phyloP scores from a whole-genome alignment of 2,888 invertebrate species.

The Nomada ruficornis region DNA sequence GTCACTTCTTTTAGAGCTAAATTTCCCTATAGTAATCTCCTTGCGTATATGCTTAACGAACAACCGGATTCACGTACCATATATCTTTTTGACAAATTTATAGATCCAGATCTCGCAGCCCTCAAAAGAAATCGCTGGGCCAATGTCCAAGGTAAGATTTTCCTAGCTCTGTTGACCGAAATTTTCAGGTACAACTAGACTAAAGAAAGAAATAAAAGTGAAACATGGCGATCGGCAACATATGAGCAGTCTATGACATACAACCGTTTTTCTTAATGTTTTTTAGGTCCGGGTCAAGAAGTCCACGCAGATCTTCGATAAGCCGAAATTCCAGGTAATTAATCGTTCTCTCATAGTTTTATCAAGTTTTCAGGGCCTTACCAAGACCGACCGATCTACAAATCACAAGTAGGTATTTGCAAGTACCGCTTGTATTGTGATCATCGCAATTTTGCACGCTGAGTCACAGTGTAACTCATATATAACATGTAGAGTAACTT shows the following conservation, averaged over 20 bases:
- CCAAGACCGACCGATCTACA: constrained; percentile 51
- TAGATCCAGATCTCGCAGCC: constrained; percentile 80
- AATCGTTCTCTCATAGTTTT: constrained; percentile 51
- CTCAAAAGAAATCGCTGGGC: constrained; percentile 75
- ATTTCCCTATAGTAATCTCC: constrained; percentile 55
- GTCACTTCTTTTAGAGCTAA: constrained; percentile 50
- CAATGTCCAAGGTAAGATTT: constrained; percentile 78
- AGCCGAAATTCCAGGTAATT: constrained; percentile 79
- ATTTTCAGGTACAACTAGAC: constrained; percentile 76
- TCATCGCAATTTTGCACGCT: constrained; percentile 72
- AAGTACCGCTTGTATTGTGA: constrained; percentile 72
- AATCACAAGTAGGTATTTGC: constrained; percentile 73
- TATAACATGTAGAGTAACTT: constrained; percentile 53
- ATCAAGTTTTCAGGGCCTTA: constrained; percentile 73
- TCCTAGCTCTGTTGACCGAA: constrained; percentile 52
- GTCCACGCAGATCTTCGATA: constrained; percentile 75
- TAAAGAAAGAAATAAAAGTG: constrained; percentile 65
- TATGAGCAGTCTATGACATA: constrained; percentile 73
- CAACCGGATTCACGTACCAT: constrained; percentile 71
- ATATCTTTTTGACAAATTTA: constrained; percentile 76
- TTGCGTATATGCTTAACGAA: constrained; percentile 63
- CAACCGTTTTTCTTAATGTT: constrained; percentile 77
- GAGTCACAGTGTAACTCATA: constrained; percentile 58
- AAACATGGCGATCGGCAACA: constrained; percentile 61
- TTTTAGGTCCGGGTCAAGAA: constrained; percentile 81